Percentiles rank a stretch among this genome's conserved stretches.
These are phyloP conservation scores for Drosophila phalerata DNA, from an alignment of 2,888 invertebrate species.

Conservation along the genomic window DNA sequence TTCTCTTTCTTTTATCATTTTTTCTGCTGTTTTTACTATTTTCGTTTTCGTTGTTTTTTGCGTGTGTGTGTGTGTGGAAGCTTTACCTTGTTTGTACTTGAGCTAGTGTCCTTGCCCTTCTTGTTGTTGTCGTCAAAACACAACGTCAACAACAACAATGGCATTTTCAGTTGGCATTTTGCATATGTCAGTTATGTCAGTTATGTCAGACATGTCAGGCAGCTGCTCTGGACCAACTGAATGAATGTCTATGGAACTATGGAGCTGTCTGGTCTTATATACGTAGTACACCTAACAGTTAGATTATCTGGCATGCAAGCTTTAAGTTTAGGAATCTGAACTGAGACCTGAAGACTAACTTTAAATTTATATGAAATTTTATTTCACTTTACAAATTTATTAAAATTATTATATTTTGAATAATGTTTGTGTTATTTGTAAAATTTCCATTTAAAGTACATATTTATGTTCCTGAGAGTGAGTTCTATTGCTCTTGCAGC, in stretches of 20 bases:
- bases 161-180: slow-evolving; percentile 56
- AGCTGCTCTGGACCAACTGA: slow-evolving; percentile 28
- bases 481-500: background rate
- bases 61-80: slow-evolving; percentile 37
- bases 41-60: background rate
- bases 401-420: background rate
- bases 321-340: background rate
- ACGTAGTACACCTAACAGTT: background rate
- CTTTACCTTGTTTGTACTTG: slow-evolving; percentile 64
- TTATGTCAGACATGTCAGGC: slow-evolving; percentile 53
- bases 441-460: background rate
- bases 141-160: slow-evolving; percentile 29
- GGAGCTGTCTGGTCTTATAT: slow-evolving; percentile 11
- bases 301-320: background rate
- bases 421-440: background rate
- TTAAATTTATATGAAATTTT: background rate
- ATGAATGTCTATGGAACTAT: slow-evolving; percentile 33
- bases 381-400: background rate
- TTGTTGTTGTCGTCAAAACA: slow-evolving; percentile 44
- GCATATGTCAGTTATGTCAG: slow-evolving; percentile 65
- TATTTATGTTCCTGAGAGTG: background rate
- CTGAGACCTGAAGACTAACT: background rate
- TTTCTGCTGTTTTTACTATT: slow-evolving; percentile 25
- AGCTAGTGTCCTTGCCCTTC: slow-evolving; percentile 69
- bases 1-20: slow-evolving; percentile 8